These are phyloP conservation scores for Poecilobothrus nobilitatus DNA, from an alignment of 2,888 invertebrate species.

Conservation along the genomic window DNA sequence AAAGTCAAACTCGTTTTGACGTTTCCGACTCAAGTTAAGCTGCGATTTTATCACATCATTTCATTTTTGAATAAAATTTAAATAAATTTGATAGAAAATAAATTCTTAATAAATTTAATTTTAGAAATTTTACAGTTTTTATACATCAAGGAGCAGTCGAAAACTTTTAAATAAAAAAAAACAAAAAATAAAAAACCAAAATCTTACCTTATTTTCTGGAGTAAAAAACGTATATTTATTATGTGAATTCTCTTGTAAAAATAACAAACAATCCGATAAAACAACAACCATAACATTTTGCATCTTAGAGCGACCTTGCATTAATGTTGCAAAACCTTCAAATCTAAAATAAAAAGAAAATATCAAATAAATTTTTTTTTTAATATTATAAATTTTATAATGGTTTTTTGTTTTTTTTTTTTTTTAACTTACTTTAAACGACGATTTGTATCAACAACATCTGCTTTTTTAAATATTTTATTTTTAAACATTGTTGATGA, in stretches of 20 bases:
- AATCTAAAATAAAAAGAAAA: constrained; percentile 47
- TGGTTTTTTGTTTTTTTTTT: no score
- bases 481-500: constrained; percentile 76
- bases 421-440: constrained; percentile 55
- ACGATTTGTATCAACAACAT: constrained; percentile 74
- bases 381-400: background rate
- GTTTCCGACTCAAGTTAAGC: no score
- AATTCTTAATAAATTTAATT: no score
- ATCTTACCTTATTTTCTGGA: constrained; percentile 84
- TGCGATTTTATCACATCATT: no score
- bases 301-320: constrained; percentile 87
- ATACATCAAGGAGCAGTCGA: no score
- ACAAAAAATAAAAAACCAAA: no score
- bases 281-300: constrained; percentile 82
- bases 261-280: constrained; percentile 84
- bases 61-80: no score
- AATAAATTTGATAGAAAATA: no score
- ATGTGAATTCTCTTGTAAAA: constrained; percentile 84
- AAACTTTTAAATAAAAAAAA: no score
- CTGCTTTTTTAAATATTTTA: constrained; percentile 89
- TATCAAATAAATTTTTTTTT: constrained; percentile 10
- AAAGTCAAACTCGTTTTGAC: no score
- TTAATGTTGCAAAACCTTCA: constrained; percentile 80
- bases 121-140: no score
- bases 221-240: constrained; percentile 82